A percentile compares a stretch with the other conserved stretches of the same genome.
Conservation (phyloP, 2,888 invertebrate genomes). For the Ophion costatus region DNA sequence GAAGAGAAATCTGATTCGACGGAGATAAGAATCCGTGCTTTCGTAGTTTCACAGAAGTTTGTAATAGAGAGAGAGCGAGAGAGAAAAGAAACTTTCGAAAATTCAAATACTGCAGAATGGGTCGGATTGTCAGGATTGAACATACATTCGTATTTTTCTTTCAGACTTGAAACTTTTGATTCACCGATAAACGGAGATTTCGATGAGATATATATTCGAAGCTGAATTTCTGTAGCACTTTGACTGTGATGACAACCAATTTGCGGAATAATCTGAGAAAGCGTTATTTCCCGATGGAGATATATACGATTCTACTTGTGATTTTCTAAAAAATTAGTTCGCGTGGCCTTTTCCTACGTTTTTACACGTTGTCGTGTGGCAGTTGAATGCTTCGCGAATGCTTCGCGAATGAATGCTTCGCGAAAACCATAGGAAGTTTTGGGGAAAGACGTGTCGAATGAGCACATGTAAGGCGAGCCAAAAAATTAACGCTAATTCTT, state of each 20-base stretch:
- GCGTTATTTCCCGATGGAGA: neutral
- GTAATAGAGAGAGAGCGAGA: neutral
- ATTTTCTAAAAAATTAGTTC: neutral
- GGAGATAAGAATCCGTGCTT: neutral
- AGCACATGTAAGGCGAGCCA: neutral
- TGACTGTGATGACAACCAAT: too few relatives aligned
- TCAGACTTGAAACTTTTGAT: neutral
- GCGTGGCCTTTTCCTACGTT: neutral
- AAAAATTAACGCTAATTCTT: neutral
- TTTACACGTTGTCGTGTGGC: conserved; percentile 68
- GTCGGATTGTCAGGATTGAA: neutral
- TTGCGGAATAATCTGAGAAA: neutral
- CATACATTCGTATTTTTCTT: neutral
- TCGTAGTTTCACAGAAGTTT: neutral
- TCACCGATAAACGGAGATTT: neutral
- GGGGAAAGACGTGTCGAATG: conserved; percentile 56
- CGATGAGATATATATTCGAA: neutral
- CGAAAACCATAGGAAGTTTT: conserved; percentile 11
- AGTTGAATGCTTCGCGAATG: conserved; percentile 65
- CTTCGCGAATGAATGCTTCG: conserved; percentile 57
- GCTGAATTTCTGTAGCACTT: neutral
- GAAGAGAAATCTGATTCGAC: neutral
- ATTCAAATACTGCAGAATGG: neutral
- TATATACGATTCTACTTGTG: neutral
- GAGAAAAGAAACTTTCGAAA: neutral